Evolutionary conservation across 2,113 vertebrate species (phyloP), one percentile per base, ranked within the genome.

Genomic region (Calidris pygmaea): DNA sequence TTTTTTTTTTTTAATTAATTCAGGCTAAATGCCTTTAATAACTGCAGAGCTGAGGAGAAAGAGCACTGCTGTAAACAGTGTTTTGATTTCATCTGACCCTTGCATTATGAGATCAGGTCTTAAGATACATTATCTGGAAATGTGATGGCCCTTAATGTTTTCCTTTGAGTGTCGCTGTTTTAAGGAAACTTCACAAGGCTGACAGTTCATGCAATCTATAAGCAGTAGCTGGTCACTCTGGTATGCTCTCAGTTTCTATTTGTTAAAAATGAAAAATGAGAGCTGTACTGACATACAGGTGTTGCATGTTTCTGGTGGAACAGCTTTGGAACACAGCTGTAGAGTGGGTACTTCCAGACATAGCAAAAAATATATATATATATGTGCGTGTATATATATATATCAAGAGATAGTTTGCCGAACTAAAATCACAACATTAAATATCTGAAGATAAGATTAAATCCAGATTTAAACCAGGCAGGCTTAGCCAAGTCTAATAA

Each of bases 21-120:
- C 70, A 74, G 43, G 39, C 41, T 91, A 94, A 92, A 78, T 70
- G 27, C 4, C 56, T 87, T 88, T 89, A 94, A 90, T 85, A 96
- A 91, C 32, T 84, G 55, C 70, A 87, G 34, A 82, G 30, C 30
- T 53, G 39, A 90, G 62, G 84, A 90, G 73, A 93, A 87, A 87
- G 43, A 77, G 5, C 53, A 30, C 22, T 62, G 43, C 41, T 89
- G 34, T 93, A 95, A 92, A 75, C 18, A 87, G 34, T 37, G 37
- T 68, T 96, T 87, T 89, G 24, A 79, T 92, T 93, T 93, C 55
- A 56, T 72, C 65, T 79, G 78, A 82, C 66, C 84, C 6, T 43
- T 87, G 26, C 27, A 34, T 92, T 87, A 75, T 52, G 52, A 92
- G 58, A 93, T 55, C 48, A 91, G 45, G 48, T 73, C 26, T 93